Evolutionary conservation across 2,113 vertebrate genomes (phyloP).

Genomic region (Herpetotheres cachinnans): DNA sequence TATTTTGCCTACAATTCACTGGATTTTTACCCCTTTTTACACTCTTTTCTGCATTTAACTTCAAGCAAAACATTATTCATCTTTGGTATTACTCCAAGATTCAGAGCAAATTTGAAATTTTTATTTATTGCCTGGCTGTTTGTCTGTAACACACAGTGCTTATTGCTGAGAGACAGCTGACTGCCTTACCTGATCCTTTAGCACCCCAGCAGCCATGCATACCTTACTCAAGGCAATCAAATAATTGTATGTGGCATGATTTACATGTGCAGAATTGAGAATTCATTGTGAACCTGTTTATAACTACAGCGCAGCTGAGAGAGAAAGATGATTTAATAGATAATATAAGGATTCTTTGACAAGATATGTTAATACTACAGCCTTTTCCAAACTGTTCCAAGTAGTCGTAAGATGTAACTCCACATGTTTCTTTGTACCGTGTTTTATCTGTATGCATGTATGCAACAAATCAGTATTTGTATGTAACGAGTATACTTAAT

Average conservation of each 20-base stretch:
- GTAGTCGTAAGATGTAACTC: not conserved
- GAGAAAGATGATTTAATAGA: conserved; percentile 54
- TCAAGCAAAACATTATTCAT: conserved; percentile 25
- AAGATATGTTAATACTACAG: conserved; percentile 48
- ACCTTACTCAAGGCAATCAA: conserved; percentile 61
- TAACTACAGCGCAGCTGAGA: conserved; percentile 23
- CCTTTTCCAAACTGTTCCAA: conserved; percentile 13
- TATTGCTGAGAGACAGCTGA: conserved; percentile 40
- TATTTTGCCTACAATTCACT: not conserved
- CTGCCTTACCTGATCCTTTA: conserved; percentile 33
- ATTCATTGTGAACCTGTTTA: conserved; percentile 65
- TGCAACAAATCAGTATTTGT: not conserved
- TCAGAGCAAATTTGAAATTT: conserved; percentile 41
- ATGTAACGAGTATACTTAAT: not conserved
- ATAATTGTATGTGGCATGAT: conserved; percentile 52
- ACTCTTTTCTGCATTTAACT: not conserved
- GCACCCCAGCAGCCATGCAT: not conserved
- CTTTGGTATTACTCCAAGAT: conserved; percentile 29
- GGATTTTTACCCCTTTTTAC: not conserved
- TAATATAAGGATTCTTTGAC: conserved; percentile 47
- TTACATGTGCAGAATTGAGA: conserved; percentile 62
- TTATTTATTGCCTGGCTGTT: conserved; percentile 52
- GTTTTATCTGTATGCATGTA: conserved; percentile 15
- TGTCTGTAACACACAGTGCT: conserved; percentile 1
- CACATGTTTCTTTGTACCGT: conserved; percentile 14